Conservation (phyloP, 2,888 invertebrate species). For the Folsomia candida region DNA sequence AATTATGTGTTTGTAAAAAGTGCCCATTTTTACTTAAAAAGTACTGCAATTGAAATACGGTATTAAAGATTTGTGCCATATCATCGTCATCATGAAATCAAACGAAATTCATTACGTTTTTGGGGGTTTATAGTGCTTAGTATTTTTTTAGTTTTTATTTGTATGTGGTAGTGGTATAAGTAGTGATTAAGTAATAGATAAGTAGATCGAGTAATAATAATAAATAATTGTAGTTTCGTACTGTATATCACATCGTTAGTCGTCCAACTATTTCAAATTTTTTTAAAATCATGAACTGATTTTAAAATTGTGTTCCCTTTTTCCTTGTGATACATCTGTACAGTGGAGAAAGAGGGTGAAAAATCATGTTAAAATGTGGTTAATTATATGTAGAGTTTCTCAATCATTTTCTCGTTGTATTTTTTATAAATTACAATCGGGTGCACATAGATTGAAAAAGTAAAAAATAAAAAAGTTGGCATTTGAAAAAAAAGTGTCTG, state of each 20-base stretch:
- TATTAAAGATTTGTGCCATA: neutral
- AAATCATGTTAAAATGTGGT: neutral
- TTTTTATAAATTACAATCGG: neutral
- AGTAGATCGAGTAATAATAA: neutral
- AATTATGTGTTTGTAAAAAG: neutral
- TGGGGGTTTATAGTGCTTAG: no score
- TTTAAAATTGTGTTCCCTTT: no score
- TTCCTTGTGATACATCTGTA: neutral
- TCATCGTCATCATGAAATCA: neutral
- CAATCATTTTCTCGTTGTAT: neutral
- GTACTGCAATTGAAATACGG: neutral
- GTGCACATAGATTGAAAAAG: neutral
- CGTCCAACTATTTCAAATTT: neutral
- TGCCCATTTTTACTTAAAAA: neutral
- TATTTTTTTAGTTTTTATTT: neutral
- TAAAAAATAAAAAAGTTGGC: neutral
- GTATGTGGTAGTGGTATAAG: neutral
- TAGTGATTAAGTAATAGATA: neutral
- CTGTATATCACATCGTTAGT: neutral
- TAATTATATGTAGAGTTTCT: neutral
- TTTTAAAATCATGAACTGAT: neutral
- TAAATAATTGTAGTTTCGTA: neutral
- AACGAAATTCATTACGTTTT: no score
- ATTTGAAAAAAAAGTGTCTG: neutral
- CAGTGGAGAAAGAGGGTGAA: neutral